Conservation (phyloP, 2,888 invertebrate genomes). For the Galerucella pusilla region DNA sequence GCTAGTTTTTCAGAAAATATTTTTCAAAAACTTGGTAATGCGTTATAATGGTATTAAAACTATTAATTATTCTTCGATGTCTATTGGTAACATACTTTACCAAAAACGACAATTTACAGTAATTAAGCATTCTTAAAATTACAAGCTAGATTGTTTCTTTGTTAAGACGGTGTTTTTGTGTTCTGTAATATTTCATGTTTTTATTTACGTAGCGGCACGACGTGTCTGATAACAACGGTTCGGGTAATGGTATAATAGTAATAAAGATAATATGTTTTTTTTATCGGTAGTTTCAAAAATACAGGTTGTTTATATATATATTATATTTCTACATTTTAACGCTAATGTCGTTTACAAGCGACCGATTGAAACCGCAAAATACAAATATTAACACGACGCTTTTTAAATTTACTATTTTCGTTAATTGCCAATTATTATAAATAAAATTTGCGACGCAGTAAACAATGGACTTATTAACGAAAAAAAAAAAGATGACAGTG, state of each 20-base stretch:
- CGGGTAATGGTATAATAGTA: not conserved
- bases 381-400: too few relatives aligned
- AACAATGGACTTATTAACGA: too few relatives aligned
- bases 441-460: too few relatives aligned
- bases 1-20: too few relatives aligned
- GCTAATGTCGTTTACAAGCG: not conserved
- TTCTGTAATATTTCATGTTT: not conserved
- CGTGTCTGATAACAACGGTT: not conserved
- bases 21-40: too few relatives aligned
- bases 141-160: not conserved
- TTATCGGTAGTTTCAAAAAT: not conserved
- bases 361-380: not conserved
- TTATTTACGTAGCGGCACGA: not conserved
- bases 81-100: too few relatives aligned
- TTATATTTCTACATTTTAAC: not conserved
- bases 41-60: too few relatives aligned
- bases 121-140: too few relatives aligned
- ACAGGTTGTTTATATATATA: not conserved
- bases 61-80: too few relatives aligned
- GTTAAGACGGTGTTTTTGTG: not conserved
- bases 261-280: not conserved
- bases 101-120: too few relatives aligned
- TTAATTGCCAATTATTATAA: too few relatives aligned
- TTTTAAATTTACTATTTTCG: not conserved
- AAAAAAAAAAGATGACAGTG: too few relatives aligned